phyloP scores from a whole-genome alignment of 2,797 vertebrate genomes.

The Cuculus canorus region DNA sequence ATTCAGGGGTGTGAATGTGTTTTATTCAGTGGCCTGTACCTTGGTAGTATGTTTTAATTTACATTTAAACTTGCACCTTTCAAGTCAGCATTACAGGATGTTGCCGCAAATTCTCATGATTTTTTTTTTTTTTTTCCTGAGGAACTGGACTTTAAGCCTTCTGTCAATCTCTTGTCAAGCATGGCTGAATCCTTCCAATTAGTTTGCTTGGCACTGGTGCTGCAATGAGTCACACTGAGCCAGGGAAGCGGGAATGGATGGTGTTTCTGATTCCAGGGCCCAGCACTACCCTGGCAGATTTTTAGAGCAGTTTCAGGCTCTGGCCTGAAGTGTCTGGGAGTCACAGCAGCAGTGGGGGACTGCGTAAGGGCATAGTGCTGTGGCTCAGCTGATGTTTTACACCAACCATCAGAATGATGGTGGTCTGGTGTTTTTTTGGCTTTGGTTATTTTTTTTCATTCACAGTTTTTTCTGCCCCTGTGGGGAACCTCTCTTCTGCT shows the following conservation, averaged over 20 bases:
- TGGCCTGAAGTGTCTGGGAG: not conserved
- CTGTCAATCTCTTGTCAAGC: not conserved
- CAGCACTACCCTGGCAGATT: accelerated
- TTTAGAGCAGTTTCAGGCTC: not conserved
- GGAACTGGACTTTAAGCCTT: conserved; percentile 7
- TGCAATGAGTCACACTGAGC: not conserved
- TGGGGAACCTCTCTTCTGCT: not conserved
- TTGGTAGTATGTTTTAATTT: not conserved
- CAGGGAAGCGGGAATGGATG: not conserved
- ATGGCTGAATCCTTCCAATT: not conserved
- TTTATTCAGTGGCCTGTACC: not conserved
- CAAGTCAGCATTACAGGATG: not conserved
- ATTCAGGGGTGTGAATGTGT: not conserved
- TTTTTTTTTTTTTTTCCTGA: not conserved
- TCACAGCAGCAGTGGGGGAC: not conserved
- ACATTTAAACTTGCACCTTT: not conserved
- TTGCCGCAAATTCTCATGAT: not conserved
- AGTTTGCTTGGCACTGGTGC: not conserved
- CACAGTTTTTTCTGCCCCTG: not conserved
- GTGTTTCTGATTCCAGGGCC: not conserved
- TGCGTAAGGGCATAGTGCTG: not conserved
- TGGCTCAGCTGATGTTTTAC: not conserved
- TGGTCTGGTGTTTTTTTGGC: not conserved
- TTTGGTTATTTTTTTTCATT: not conserved
- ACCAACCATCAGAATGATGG: not conserved